Percentiles rank a stretch among this genome's conserved stretches.
Evolutionary conservation across 1,140 invertebrate species (phyloP).

Genomic region (Cephus cinctus): DNA sequence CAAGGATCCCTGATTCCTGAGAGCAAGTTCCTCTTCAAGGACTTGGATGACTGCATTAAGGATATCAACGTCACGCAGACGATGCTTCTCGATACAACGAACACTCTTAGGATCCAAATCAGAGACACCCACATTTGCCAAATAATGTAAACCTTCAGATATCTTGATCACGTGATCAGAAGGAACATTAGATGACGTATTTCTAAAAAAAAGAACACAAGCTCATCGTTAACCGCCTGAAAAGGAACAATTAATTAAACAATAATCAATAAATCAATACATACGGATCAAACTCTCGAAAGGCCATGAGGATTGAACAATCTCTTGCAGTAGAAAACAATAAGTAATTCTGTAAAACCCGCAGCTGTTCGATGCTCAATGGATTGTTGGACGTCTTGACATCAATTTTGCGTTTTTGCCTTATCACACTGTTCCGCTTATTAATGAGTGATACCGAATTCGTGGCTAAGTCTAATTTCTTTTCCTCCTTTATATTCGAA

Average conservation of each 20-base stretch:
- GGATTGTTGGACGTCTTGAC: no score
- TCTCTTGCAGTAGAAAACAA: conserved; percentile 58
- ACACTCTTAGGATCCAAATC: conserved; percentile 60
- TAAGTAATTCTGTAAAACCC: conserved; percentile 53
- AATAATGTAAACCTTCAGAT: conserved; percentile 41
- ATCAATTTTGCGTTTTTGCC: no score
- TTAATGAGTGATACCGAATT: no score
- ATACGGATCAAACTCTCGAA: conserved; percentile 47
- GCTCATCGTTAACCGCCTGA: not conserved
- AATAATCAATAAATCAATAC: conserved; percentile 16
- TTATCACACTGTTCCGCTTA: no score
- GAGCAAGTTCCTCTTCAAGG: conserved; percentile 17
- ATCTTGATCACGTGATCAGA: conserved; percentile 36
- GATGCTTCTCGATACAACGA: conserved; percentile 57
- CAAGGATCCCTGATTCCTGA: conserved; percentile 7
- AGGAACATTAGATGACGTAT: conserved; percentile 10
- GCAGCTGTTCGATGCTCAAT: conserved; percentile 22
- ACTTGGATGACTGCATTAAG: conserved; percentile 38
- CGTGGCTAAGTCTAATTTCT: no score
- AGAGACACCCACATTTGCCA: conserved; percentile 51
- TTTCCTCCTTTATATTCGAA: no score
- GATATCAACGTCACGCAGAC: conserved; percentile 48
- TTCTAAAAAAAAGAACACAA: conserved; percentile 32
- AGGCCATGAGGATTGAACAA: conserved; percentile 60
- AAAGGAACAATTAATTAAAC: conserved; percentile 9